A percentile compares a stretch with the other conserved stretches of the same genome.
Conservation (phyloP, 2,797 vertebrate genomes). For the Gila robusta region DNA sequence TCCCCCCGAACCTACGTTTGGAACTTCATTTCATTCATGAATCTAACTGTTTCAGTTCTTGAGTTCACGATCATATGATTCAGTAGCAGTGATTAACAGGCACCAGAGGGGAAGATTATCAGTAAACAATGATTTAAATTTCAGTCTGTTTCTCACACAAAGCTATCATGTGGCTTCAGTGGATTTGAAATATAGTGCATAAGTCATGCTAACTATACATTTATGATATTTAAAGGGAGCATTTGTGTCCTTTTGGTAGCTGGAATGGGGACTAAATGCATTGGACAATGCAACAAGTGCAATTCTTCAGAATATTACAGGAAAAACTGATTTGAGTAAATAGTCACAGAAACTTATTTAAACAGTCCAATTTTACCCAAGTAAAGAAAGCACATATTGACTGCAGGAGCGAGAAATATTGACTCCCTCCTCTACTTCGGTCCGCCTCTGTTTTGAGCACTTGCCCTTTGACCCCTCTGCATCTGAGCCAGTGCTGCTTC, state of each 20-base stretch:
- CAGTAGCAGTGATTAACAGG: not conserved
- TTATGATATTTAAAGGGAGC: not conserved
- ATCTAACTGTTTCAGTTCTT: not conserved
- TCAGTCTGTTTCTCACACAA: not conserved
- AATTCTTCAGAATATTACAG: not conserved
- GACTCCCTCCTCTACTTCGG: conserved; percentile 30
- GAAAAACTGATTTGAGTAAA: not conserved
- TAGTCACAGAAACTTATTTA: too few species aligned
- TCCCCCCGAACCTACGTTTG: too few species aligned
- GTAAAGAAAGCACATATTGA: conserved; percentile 8
- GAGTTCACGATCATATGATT: not conserved
- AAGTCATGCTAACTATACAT: not conserved
- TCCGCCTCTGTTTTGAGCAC: conserved; percentile 18
- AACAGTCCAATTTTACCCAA: not conserved
- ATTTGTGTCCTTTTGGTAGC: not conserved
- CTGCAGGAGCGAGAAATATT: conserved; percentile 4
- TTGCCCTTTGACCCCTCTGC: conserved; percentile 47
- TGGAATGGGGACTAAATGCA: not conserved
- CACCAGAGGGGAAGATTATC: not conserved
- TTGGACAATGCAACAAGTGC: not conserved
- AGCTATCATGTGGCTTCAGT: not conserved
- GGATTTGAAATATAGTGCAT: not conserved
- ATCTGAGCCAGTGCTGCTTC: conserved; percentile 39
- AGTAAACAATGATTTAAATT: not conserved
- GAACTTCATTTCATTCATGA: not conserved